Conservation (phyloP, 2,888 invertebrate species). For the Epirrita christyi region DNA sequence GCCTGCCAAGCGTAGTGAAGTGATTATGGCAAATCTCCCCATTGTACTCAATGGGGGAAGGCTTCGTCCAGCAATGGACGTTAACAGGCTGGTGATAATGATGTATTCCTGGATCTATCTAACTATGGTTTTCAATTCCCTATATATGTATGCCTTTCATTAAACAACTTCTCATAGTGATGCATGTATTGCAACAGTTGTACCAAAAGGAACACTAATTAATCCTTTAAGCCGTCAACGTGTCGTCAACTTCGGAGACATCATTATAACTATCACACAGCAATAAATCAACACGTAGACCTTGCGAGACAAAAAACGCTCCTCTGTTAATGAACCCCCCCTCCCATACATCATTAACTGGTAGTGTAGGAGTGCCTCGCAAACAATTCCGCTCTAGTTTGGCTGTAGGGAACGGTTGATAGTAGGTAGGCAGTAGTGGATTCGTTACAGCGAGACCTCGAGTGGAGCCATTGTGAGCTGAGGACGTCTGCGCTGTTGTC, state of each 20-base stretch:
- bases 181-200: background rate
- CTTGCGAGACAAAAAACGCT: conserved; percentile 60
- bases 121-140: too few species aligned
- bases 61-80: too few species aligned
- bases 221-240: conserved; percentile 32
- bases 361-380: conserved; percentile 67
- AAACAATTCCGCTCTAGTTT: conserved; percentile 80
- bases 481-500: conserved; percentile 81
- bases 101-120: too few species aligned
- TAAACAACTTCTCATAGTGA: background rate
- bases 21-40: too few species aligned
- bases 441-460: conserved; percentile 81
- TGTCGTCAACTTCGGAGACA: conserved; percentile 34
- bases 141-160: too few species aligned
- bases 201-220: conserved; percentile 39
- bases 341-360: conserved; percentile 78
- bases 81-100: too few species aligned
- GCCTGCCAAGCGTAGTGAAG: too few species aligned
- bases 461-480: conserved; percentile 79
- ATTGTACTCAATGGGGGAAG: too few species aligned
- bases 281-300: conserved; percentile 47
- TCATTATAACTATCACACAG: conserved; percentile 41
- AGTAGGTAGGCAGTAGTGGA: conserved; percentile 74
- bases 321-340: conserved; percentile 71
- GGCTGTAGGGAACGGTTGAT: conserved; percentile 71